A percentile compares a stretch with the other conserved stretches of the same genome.
phyloP scores from a whole-genome alignment of 2,888 invertebrate species.

The Cylloceria caligata region DNA sequence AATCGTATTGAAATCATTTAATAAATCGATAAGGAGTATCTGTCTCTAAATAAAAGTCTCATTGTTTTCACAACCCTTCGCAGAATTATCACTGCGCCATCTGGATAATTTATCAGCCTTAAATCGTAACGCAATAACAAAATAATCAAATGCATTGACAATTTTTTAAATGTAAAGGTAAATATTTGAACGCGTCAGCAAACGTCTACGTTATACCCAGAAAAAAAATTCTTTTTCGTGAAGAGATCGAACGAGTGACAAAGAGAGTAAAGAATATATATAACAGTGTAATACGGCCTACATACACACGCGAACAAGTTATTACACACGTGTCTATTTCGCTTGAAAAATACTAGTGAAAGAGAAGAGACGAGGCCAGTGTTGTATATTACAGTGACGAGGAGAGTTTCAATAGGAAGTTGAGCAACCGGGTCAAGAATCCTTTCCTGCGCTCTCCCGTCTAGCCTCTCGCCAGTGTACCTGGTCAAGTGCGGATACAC shows the following conservation, averaged over 20 bases:
- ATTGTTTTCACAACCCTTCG: too few species aligned
- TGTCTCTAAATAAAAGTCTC: too few species aligned
- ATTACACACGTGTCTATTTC: constrained; percentile 10
- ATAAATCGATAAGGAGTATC: too few species aligned
- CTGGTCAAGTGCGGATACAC: constrained; percentile 54
- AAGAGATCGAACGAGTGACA: not conserved
- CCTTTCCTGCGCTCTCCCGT: constrained; percentile 40
- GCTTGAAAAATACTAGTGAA: not conserved
- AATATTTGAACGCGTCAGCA: too few species aligned
- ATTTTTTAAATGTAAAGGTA: too few species aligned
- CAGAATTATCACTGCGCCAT: too few species aligned
- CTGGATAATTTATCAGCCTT: too few species aligned
- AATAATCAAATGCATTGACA: too few species aligned
- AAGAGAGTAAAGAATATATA: not conserved
- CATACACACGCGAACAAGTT: not conserved
- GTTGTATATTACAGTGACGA: constrained; percentile 24
- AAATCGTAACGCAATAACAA: too few species aligned
- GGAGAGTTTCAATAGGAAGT: constrained; percentile 57
- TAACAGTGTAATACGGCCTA: not conserved
- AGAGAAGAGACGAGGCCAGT: constrained; percentile 12
- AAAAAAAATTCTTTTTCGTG: not conserved
- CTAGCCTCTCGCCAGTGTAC: constrained; percentile 14
- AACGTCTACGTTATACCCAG: not conserved
- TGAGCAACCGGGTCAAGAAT: constrained; percentile 64
- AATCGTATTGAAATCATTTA: too few species aligned